Conservation (phyloP, 37 sponge, comb jelly and placozoan genomes). For the Eunapius fragilis region DNA sequence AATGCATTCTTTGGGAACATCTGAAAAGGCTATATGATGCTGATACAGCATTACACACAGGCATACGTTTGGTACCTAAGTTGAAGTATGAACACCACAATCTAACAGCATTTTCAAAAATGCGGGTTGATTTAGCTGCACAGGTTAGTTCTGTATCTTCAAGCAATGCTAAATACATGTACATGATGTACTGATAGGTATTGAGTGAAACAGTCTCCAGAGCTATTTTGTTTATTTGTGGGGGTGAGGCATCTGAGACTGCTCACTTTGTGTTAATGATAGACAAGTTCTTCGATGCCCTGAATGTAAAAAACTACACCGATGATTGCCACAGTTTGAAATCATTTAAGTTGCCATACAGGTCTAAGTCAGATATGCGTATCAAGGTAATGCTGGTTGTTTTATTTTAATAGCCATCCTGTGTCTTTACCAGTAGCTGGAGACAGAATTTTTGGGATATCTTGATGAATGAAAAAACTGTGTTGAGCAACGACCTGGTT, state of each 20-base stretch:
- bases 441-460: background rate
- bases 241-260: slow-evolving; percentile 6
- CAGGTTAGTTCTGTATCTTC: no score
- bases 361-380: no score
- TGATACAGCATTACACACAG: background rate
- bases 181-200: slow-evolving; percentile 5
- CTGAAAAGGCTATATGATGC: background rate
- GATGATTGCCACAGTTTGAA: background rate
- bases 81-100: no score
- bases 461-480: background rate
- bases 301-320: slow-evolving; percentile 23
- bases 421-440: no score
- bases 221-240: background rate
- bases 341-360: background rate
- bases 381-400: no score
- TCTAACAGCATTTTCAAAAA: no score
- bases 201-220: slow-evolving; percentile 12
- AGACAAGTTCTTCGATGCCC: slow-evolving; percentile 23
- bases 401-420: no score
- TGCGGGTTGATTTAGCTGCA: background rate
- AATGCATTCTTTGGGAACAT: slow-evolving; percentile 7
- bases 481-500: background rate
- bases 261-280: slow-evolving; percentile 9
- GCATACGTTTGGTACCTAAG: no score
- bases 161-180: no score